Conservation (phyloP, 2,797 vertebrate genomes). For the Rhinella marina region DNA sequence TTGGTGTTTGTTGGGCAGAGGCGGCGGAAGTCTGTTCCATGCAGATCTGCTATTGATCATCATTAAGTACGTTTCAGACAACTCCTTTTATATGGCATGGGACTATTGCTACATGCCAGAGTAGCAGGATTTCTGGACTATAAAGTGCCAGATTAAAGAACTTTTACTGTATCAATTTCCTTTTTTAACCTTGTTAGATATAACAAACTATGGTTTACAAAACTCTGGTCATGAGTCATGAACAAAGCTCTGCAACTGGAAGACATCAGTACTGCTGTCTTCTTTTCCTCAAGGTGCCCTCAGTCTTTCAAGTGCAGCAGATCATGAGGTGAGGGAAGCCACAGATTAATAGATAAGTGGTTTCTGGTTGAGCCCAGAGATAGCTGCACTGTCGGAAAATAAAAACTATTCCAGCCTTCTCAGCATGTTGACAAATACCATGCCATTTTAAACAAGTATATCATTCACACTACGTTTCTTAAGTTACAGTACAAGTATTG, state of each 20-base stretch:
- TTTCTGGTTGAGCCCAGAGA: constrained; percentile 29
- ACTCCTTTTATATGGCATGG: no score
- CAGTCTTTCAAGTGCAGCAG: constrained; percentile 14
- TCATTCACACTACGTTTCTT: constrained; percentile 28
- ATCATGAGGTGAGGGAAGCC: constrained; percentile 21
- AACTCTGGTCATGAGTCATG: background rate
- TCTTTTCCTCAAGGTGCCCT: background rate
- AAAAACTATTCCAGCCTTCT: constrained; percentile 32
- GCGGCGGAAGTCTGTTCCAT: no score
- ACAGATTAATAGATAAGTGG: constrained; percentile 27
- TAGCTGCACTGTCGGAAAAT: constrained; percentile 22
- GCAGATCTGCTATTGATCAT: no score
- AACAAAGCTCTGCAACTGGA: background rate
- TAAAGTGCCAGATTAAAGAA: background rate
- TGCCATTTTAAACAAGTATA: constrained; percentile 37
- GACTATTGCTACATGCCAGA: background rate
- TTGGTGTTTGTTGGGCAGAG: no score
- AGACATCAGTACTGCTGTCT: constrained; percentile 6
- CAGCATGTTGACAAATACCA: constrained; percentile 37
- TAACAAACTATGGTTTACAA: background rate
- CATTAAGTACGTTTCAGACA: no score
- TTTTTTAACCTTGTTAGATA: background rate
- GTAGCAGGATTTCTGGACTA: background rate
- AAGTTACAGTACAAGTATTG: constrained; percentile 40
- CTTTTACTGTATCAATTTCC: background rate